Conservation (phyloP, 1,140 invertebrate genomes). For the Eurosta solidaginis region DNA sequence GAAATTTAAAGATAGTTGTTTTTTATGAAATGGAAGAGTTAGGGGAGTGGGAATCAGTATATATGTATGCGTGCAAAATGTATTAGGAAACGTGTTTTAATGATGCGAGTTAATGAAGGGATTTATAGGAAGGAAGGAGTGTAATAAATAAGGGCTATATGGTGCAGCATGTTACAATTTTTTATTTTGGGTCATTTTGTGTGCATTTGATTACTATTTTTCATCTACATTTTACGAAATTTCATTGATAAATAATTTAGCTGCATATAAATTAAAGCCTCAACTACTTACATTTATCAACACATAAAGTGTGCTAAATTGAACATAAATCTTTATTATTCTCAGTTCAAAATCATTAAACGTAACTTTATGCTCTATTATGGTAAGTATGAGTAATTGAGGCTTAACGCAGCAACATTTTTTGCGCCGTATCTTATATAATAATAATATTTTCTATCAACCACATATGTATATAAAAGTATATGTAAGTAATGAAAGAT, state of each 20-base stretch:
- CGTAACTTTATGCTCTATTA: too few species aligned
- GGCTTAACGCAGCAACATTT: background rate
- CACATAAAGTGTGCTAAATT: too few species aligned
- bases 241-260: too few species aligned
- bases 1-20: background rate
- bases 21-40: background rate
- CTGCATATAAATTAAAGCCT: too few species aligned
- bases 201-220: background rate
- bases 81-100: background rate
- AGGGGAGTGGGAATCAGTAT: background rate
- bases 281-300: too few species aligned
- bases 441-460: background rate
- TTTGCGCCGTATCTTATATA: background rate
- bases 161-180: too few species aligned
- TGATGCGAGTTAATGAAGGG: background rate
- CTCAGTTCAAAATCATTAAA: too few species aligned
- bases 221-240: background rate
- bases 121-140: background rate
- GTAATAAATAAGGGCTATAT: background rate
- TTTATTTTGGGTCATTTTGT: background rate
- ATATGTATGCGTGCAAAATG: background rate
- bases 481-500: background rate
- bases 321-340: too few species aligned
- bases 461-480: background rate
- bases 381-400: background rate